Conservation (phyloP, 2,888 invertebrate species). For the Galeruca laticollis region DNA sequence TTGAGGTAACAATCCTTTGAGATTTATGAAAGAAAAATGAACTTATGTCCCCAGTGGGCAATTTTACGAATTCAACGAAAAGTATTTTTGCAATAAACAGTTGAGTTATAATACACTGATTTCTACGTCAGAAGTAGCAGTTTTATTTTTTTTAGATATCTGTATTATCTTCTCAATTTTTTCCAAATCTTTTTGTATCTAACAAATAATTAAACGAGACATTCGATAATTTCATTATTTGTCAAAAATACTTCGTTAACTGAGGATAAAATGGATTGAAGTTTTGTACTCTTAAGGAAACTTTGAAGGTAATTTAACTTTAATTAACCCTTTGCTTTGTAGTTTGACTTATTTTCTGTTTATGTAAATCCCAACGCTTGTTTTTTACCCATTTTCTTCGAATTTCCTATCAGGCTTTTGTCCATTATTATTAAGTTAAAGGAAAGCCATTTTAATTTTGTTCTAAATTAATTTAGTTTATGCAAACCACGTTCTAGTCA, state of each 20-base stretch:
- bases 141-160: too few relatives aligned
- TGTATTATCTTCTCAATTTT: too few relatives aligned
- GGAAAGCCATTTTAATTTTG: not conserved
- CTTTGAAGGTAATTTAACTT: not conserved
- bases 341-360: not conserved
- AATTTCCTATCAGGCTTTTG: not conserved
- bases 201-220: not conserved
- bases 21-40: too few relatives aligned
- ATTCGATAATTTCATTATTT: not conserved
- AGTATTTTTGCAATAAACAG: too few relatives aligned
- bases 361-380: not conserved
- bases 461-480: not conserved
- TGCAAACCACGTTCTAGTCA: too few relatives aligned
- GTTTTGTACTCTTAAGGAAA: not conserved
- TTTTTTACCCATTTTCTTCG: not conserved
- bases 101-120: too few relatives aligned
- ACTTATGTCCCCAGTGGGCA: too few relatives aligned
- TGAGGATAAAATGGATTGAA: not conserved
- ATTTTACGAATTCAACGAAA: too few relatives aligned
- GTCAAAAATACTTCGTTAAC: not conserved
- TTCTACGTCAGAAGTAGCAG: too few relatives aligned
- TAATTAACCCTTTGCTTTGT: constrained; percentile 3
- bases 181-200: too few relatives aligned
- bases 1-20: too few relatives aligned
- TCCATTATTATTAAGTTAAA: not conserved